Conservation (phyloP, 2,888 invertebrate genomes). For the Tetheella fluctuosa region DNA sequence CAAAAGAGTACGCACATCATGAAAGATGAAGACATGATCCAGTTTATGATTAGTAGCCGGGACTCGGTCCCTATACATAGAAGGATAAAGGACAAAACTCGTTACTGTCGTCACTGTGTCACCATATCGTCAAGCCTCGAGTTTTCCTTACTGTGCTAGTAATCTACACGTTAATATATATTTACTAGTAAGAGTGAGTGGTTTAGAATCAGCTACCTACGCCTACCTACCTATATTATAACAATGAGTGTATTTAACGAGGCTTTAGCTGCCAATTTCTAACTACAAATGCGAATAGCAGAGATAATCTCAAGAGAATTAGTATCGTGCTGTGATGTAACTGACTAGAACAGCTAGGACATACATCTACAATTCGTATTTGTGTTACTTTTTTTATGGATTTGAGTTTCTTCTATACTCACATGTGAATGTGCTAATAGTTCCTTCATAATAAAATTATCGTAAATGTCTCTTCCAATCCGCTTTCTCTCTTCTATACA, state of each 20-base stretch:
- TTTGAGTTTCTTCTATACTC: conserved; percentile 78
- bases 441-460: conserved; percentile 99
- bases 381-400: neutral
- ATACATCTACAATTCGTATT: neutral
- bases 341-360: neutral
- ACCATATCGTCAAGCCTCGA: conserved; percentile 5
- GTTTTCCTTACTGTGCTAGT: conserved; percentile 5
- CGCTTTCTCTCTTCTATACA: conserved; percentile 97
- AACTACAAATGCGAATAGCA: conserved; percentile 26
- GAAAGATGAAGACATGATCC: neutral
- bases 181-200: too few species aligned
- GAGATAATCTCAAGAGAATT: conserved; percentile 33
- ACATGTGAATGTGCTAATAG: conserved; percentile 99
- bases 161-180: neutral
- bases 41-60: conserved; percentile 3
- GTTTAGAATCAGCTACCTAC: neutral
- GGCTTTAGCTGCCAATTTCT: conserved; percentile 19
- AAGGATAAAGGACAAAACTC: conserved; percentile 10
- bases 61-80: neutral
- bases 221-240: too few species aligned
- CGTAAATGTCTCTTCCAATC: conserved; percentile 98
- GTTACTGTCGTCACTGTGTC: conserved; percentile 4
- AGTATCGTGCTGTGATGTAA: conserved; percentile 19
- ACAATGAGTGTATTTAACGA: conserved; percentile 20
- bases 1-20: neutral